Conservation (phyloP, 2,113 vertebrate species). For the Megaceryle maxima region DNA sequence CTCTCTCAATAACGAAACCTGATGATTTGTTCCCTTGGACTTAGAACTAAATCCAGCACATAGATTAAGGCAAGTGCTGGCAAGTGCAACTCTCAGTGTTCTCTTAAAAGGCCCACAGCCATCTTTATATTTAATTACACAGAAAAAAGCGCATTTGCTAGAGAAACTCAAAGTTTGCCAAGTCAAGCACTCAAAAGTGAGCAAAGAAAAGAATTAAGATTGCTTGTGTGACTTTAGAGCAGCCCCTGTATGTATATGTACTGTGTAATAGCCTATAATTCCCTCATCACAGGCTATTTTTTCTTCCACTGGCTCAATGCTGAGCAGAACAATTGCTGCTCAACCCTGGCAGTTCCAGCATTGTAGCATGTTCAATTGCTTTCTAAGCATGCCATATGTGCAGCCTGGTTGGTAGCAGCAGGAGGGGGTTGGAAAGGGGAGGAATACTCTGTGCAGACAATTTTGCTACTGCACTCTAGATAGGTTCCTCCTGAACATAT, state of each 20-base stretch:
- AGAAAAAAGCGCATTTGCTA: background rate
- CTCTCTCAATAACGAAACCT: conserved; percentile 15
- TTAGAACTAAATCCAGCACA: background rate
- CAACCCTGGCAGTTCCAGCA: conserved; percentile 30
- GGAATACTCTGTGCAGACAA: background rate
- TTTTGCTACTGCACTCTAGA: background rate
- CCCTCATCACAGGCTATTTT: conserved; percentile 49
- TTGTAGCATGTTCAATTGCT: background rate
- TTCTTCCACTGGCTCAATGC: background rate
- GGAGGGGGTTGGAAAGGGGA: conserved; percentile 18
- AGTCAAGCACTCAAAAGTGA: background rate
- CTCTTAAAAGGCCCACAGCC: conserved; percentile 3
- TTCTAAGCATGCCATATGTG: conserved; percentile 54
- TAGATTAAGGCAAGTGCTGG: background rate
- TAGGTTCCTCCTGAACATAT: background rate
- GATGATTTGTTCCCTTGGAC: background rate
- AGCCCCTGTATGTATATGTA: background rate
- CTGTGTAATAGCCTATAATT: conserved; percentile 46
- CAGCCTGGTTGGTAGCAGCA: conserved; percentile 8
- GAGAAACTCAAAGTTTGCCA: background rate
- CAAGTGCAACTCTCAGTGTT: background rate
- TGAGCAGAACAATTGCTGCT: conserved; percentile 62
- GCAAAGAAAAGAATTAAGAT: conserved; percentile 17
- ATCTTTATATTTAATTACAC: conserved; percentile 20
- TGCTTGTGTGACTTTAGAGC: conserved; percentile 2